Conservation (phyloP, 1,140 invertebrate genomes). For the Calliopsis andreniformis region DNA sequence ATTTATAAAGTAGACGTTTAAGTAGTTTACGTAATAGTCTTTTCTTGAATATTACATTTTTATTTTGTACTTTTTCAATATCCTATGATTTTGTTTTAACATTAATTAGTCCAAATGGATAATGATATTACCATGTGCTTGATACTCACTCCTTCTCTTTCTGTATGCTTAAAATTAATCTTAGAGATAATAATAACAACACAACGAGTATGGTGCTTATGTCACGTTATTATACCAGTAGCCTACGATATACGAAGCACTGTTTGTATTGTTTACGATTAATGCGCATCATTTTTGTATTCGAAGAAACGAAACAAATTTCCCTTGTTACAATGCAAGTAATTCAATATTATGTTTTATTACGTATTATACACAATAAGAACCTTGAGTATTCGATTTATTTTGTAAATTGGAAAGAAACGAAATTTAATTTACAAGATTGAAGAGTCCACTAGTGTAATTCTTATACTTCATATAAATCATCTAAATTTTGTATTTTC, state of each 20-base stretch:
- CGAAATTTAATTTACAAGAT: neutral
- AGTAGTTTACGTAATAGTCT: constrained; percentile 65
- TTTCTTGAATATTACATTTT: constrained; percentile 38
- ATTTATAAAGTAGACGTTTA: constrained; percentile 33
- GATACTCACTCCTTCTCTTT: constrained; percentile 82
- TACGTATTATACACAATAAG: neutral
- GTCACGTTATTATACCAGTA: constrained; percentile 68
- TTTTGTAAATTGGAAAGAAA: neutral
- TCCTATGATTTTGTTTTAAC: constrained; percentile 46
- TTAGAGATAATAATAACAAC: constrained; percentile 69
- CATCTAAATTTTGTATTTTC: constrained; percentile 47
- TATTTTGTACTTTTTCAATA: constrained; percentile 25
- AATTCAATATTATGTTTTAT: constrained; percentile 23
- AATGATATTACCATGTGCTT: constrained; percentile 78
- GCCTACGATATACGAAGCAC: constrained; percentile 62
- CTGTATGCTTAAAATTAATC: constrained; percentile 81
- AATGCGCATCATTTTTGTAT: constrained; percentile 52
- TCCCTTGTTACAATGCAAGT: constrained; percentile 28
- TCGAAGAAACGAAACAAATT: constrained; percentile 23
- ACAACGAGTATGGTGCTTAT: constrained; percentile 64
- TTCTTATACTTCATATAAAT: constrained; percentile 13
- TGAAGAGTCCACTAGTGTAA: neutral
- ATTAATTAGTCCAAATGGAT: constrained; percentile 58
- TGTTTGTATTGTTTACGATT: constrained; percentile 62
- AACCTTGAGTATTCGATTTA: neutral